Conservation (phyloP, 2,888 invertebrate genomes). For the Spilosoma lubricipeda region DNA sequence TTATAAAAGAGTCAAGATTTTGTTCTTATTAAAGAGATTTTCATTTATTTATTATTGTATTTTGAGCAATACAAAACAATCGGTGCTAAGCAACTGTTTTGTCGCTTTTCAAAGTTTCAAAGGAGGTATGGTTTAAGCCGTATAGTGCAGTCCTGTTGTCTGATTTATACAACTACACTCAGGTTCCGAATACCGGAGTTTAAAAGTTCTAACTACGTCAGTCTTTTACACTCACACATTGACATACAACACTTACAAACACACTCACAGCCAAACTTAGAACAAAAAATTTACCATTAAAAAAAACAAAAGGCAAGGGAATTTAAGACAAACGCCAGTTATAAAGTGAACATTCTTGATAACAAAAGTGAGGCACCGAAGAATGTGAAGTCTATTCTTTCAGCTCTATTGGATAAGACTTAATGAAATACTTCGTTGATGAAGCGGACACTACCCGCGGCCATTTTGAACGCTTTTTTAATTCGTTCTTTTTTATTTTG, state of each 20-base stretch:
- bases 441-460: slow-evolving; percentile 62
- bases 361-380: slow-evolving; percentile 74
- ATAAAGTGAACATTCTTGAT: slow-evolving; percentile 84
- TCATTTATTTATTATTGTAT: too few relatives aligned
- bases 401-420: slow-evolving; percentile 71
- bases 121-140: too few relatives aligned
- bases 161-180: neutral
- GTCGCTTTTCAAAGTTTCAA: too few relatives aligned
- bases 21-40: neutral
- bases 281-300: slow-evolving; percentile 21
- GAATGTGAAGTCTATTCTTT: slow-evolving; percentile 82
- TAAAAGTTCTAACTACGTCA: neutral
- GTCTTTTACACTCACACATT: neutral
- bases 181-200: neutral
- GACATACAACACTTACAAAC: neutral
- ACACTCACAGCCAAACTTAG: slow-evolving; percentile 2
- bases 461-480: slow-evolving; percentile 58
- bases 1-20: neutral
- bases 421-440: slow-evolving; percentile 85
- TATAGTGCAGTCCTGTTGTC: neutral
- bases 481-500: slow-evolving; percentile 17
- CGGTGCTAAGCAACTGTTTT: neutral
- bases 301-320: slow-evolving; percentile 61
- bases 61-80: neutral
- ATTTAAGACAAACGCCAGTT: slow-evolving; percentile 70